Conservation (phyloP, 30 jellyfish, hydroid and myxozoan genomes). For the Pelagia noctiluca region DNA sequence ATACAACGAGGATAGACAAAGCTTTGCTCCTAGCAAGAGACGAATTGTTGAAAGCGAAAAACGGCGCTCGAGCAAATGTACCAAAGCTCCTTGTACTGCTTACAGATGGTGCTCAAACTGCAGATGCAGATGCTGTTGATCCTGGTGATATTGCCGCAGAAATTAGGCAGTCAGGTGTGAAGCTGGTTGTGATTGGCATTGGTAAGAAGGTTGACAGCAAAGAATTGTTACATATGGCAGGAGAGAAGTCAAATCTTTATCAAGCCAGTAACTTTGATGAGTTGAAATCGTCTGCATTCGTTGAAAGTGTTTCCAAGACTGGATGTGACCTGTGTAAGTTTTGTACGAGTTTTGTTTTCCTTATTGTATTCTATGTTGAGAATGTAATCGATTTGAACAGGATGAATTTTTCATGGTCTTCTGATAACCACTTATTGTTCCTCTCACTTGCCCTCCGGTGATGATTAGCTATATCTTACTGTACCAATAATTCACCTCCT, state of each 20-base stretch:
- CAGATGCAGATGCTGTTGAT: slow-evolving; percentile 74
- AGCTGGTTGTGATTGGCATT: slow-evolving; percentile 64
- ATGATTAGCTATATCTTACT: too few species aligned
- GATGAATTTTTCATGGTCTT: too few species aligned
- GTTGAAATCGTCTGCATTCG: slow-evolving; percentile 58
- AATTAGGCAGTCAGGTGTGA: slow-evolving; percentile 55
- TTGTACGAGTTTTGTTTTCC: too few species aligned
- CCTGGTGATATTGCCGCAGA: slow-evolving; percentile 74
- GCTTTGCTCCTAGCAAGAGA: slow-evolving; percentile 66
- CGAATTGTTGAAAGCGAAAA: slow-evolving; percentile 51
- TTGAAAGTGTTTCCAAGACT: slow-evolving; percentile 34
- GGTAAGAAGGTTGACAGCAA: slow-evolving; percentile 42
- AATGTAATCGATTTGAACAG: too few species aligned
- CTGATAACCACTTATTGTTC: too few species aligned
- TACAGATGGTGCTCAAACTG: slow-evolving; percentile 85
- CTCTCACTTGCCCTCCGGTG: too few species aligned
- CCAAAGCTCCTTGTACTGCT: slow-evolving; percentile 72
- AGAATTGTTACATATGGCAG: slow-evolving; percentile 68
- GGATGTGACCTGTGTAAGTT: slow-evolving; percentile 46
- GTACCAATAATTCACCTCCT: too few species aligned
- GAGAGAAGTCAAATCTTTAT: slow-evolving; percentile 48
- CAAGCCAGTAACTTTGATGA: slow-evolving; percentile 61
- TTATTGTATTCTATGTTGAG: too few species aligned
- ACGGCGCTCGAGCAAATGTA: slow-evolving; percentile 78
- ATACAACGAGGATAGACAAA: slow-evolving; percentile 79